Base-by-base conservation (phyloP, 2,888 invertebrate species). In the Stictocephala bisonia region DNA sequence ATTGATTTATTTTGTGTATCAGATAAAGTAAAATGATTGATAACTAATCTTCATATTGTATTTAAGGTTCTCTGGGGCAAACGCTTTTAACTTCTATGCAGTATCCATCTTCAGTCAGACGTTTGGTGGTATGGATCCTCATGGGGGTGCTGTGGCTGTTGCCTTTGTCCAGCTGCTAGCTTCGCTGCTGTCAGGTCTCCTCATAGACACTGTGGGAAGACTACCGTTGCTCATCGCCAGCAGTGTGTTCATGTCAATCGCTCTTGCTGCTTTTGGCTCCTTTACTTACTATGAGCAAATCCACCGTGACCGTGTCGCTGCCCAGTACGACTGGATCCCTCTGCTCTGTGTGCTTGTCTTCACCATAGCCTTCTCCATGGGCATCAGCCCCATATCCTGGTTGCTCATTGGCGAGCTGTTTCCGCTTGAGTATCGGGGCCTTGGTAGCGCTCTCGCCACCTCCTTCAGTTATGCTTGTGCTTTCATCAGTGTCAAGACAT, bases 341-440 rank as follows among this genome's bases (percentile, higher is more conserved):
- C 83, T 95, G 75, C 86, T 93, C 13, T 94, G 94, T 84, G 92
- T 93, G 1, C 86, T 94, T 76, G 90, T 94, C 29, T 94, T 94
- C 83, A 93, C 94, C 1, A 90, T 93, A 74, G 94, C 94, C 50
- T 94, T 94, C 82, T 93, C 93, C n/a, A 85, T 94, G 79, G 94
- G 94, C 67, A 93, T 94, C 85, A 94, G 93, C 82, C 94, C 95
- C 26, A 94, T 95, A 81, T 94, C 94, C 29, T 94, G 94, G 92
- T 85, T 95, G 76, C 86, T 94, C 81, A 91, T 93, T 80, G 93
- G 93, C 72, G 94, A 94, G 83, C 85, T 95, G 71, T 94, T 96
- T 84, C 92, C 96, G 60, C 83, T 93, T 74, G 93, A 94, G 83
- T 93, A 90, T 83, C 87, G 93, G 81, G 94, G 95, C n/a, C 88